Evolutionary conservation across 2,797 vertebrate species (phyloP), one percentile per base, ranked within the genome.

Genomic region (Myotis daubentonii): DNA sequence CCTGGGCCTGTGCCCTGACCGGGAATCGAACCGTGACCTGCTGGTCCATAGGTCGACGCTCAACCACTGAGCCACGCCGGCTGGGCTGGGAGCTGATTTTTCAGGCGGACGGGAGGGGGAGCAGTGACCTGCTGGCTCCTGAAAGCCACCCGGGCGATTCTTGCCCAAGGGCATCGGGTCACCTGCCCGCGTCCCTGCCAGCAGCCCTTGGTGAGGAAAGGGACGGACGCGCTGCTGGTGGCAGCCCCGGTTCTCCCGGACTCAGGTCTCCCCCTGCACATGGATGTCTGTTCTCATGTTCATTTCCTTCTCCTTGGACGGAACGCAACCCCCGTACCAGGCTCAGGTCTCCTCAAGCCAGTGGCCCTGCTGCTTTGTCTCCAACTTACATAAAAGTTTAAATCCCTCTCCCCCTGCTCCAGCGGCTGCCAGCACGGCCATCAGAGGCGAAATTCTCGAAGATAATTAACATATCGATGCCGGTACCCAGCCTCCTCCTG

Each of bases 391-490:
- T 96, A 91, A 95, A 97, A 92, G 96, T 97, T 97, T 97, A 94
- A 96, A 95, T 96, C 94, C 97, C 95, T 82, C 92, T 94, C 93
- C 33, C 90, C 71, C 20, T 60, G 72, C 93, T 97, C 94, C 93
- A 87, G 84, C 93, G 94, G 89, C 96, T 97, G 96, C 96, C 94
- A 91, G 96, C 96, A 95, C 93, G 94, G 80, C 93, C 96, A 94
- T 93, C 90, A 76, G 78, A 49, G 22, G 94, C 91, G 95, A 96
- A 95, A 94, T 94, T 97, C 95, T 94, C 75, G 51, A 95, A 80
- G 93, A 94, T 95, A 97, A 97, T 97, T 96, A 96, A 85, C 55
- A 60, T 96, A 97, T 97, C 97, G 94, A 76, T 97, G 95, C 95
- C 96, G 79, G 57, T 47, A 96, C 96, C 94, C 95, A 96, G 94